phyloP scores from a whole-genome alignment of 2,113 vertebrate species.

The Notothenia rossii region DNA sequence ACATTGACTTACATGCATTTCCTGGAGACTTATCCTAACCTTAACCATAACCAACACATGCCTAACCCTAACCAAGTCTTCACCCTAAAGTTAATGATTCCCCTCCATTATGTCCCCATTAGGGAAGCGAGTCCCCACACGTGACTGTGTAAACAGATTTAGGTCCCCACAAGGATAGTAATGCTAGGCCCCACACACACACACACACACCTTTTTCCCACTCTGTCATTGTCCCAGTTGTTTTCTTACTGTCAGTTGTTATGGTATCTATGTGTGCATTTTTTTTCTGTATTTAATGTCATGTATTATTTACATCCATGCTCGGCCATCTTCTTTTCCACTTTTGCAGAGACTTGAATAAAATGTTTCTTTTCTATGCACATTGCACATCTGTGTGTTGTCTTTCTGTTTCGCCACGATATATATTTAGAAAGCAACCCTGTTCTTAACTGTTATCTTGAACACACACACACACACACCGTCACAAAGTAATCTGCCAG shows the following conservation, averaged over 20 bases:
- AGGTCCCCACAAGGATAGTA: too few species aligned
- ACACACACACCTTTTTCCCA: not conserved
- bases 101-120: too few species aligned
- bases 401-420: slow-evolving; percentile 28
- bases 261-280: slow-evolving; percentile 46
- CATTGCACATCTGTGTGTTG: slow-evolving; percentile 44
- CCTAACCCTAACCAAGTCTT: too few species aligned
- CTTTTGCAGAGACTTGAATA: slow-evolving; percentile 51
- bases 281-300: slow-evolving; percentile 42
- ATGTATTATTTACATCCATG: slow-evolving; percentile 41
- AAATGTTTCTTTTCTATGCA: slow-evolving; percentile 58
- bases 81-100: too few species aligned
- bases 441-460: slow-evolving; percentile 5
- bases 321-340: slow-evolving; percentile 17
- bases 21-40: too few species aligned
- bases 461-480: slow-evolving; percentile 22
- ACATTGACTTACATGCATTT: too few species aligned
- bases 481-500: slow-evolving; percentile 41
- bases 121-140: too few species aligned
- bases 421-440: not conserved
- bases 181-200: too few species aligned
- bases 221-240: slow-evolving; percentile 14
- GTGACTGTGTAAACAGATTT: too few species aligned
- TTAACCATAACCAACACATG: too few species aligned
- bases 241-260: slow-evolving; percentile 15